Evolutionary conservation across 1,140 invertebrate species (phyloP), one percentile per base, ranked within the genome.

Genomic region (Neuroterus valhalla): DNA sequence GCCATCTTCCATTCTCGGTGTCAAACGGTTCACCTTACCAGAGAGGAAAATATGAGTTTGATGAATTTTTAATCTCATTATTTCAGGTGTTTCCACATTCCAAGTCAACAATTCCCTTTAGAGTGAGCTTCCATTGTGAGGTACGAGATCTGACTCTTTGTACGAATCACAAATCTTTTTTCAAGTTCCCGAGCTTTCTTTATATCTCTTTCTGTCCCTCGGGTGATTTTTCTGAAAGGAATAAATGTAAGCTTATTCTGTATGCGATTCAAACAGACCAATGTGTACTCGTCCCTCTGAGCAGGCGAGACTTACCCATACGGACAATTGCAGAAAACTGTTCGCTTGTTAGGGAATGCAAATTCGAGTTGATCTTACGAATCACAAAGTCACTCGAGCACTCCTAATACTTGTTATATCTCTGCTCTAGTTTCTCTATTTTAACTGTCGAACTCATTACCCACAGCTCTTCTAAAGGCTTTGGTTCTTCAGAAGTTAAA

Each of bases 321-420:
- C 26, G 52, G 23, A 52, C 21, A 23, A 48, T n/a, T 8, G 46
- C 17, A 48, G 8, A 19, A 48, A 11, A 26, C 23, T 55, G 15
- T 55, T 55, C 52, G 52, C 52, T 55, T 23, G 52, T 55, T 55
- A 55, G 52, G 23, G 26, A 55, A 55, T 55, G 52, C 52, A 55
- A 55, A 55, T 26, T 55, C 52, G 52, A 55, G 52, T 55, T 55
- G 14, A 55, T 55, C 52, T 55, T 55, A 55, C 52, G 26, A 55
- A 55, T 55, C 26, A 55, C 52, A 55, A 55, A 55, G 52, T 55
- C 52, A 55, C 14, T 55, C 52, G 26, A 23, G 52, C 12, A 55
- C 15, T 55, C 52, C 26, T 55, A 21, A 55, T 55, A 11, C 52
- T 31, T 23, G 52, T 55, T 26, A 55, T 21, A 55, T 55, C 11